Percentiles rank a stretch among this genome's conserved stretches.
These are phyloP conservation scores for Hylaeus volcanicus DNA, from an alignment of 1,140 invertebrate species.

Conservation along the genomic window DNA sequence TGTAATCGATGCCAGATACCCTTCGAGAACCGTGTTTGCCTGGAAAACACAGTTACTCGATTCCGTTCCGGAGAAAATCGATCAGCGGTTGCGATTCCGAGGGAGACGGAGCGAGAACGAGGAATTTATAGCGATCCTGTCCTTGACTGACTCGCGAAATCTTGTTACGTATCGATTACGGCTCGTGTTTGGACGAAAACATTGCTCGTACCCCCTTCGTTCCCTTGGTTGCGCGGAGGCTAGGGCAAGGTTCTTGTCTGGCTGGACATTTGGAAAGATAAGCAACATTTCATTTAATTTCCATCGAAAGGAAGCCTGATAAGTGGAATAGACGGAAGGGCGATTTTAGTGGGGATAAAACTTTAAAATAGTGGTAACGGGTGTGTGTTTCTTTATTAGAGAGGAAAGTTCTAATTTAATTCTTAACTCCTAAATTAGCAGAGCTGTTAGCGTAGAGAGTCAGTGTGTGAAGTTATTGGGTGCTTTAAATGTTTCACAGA, in stretches of 20 bases:
- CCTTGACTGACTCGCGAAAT: constrained; percentile 2
- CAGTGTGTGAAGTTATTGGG: too few species aligned
- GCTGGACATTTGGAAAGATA: neutral
- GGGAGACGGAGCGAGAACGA: too few species aligned
- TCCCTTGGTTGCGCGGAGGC: too few species aligned
- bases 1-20: constrained; percentile 16
- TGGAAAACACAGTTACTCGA: neutral
- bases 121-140: neutral
- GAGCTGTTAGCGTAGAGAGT: too few species aligned
- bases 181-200: neutral
- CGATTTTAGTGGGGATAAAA: too few species aligned
- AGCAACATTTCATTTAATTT: neutral
- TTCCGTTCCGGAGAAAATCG: neutral
- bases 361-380: too few species aligned
- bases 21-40: constrained; percentile 6
- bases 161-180: constrained; percentile 3
- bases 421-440: too few species aligned
- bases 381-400: too few species aligned
- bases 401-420: too few species aligned
- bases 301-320: too few species aligned
- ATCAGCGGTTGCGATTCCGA: constrained; percentile 1
- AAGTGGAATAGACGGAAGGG: too few species aligned
- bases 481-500: too few species aligned
- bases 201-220: neutral
- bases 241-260: neutral